A percentile compares a stretch with the other conserved stretches of the same genome.
Evolutionary conservation across 2,113 vertebrate species (phyloP).

Genomic region (Corythornis cristatus): DNA sequence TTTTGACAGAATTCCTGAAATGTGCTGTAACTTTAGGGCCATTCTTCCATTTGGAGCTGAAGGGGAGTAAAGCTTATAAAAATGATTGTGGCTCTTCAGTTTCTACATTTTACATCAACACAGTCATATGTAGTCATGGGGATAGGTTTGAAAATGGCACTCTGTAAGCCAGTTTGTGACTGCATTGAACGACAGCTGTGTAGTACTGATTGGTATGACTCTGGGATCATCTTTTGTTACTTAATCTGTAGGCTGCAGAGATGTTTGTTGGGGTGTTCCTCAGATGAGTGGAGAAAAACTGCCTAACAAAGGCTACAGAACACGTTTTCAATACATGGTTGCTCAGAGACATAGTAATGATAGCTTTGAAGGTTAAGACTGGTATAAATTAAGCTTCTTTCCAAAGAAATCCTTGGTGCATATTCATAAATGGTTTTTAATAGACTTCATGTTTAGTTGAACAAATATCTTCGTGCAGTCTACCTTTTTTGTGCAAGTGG

Average conservation of each 20-base stretch:
- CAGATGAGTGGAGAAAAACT: background rate
- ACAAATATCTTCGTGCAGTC: background rate
- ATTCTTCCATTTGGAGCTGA: background rate
- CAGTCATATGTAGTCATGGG: background rate
- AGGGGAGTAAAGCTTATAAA: background rate
- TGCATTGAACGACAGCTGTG: background rate
- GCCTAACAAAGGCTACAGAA: background rate
- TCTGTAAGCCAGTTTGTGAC: background rate
- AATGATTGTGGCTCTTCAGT: background rate
- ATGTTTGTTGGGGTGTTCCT: background rate
- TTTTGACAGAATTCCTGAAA: background rate
- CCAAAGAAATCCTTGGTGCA: background rate
- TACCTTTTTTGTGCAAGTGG: background rate
- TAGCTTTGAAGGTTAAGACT: conserved; percentile 9
- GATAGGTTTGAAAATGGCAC: background rate
- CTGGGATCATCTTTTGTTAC: background rate
- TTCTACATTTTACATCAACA: background rate
- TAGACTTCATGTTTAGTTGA: background rate
- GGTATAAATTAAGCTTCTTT: background rate
- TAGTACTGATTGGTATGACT: background rate
- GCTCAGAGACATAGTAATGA: background rate
- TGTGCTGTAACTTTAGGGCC: background rate
- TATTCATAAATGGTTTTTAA: background rate
- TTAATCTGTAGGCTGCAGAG: background rate
- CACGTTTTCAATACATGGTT: background rate